A percentile compares a stretch with the other conserved stretches of the same genome.
Evolutionary conservation across 2,888 invertebrate species (phyloP).

Genomic region (Campopleginae sp.): DNA sequence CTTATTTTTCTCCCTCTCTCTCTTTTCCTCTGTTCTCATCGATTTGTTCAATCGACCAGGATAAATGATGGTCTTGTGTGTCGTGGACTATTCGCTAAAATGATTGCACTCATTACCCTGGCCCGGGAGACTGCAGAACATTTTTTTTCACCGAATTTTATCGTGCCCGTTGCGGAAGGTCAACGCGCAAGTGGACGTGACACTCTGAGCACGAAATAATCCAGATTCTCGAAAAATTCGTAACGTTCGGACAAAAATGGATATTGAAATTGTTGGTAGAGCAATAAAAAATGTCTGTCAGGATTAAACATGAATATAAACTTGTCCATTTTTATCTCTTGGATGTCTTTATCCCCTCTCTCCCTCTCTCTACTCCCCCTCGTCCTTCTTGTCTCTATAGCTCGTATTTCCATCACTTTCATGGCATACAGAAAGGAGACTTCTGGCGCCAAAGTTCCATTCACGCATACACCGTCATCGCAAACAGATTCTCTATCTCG

Average conservation of each 20-base stretch:
- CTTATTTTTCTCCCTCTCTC: conserved; percentile 42
- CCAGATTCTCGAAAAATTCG: background rate
- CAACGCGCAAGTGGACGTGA: background rate
- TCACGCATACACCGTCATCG: conserved; percentile 83
- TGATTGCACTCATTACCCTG: conserved; percentile 8
- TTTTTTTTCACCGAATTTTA: background rate
- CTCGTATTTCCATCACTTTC: conserved; percentile 49
- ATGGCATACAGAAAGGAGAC: conserved; percentile 55
- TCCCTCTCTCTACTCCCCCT: background rate
- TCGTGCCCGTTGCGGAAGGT: background rate
- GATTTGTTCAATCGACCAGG: conserved; percentile 64
- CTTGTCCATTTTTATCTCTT: conserved; percentile 3
- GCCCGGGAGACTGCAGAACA: background rate
- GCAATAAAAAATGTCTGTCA: background rate
- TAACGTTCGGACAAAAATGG: background rate
- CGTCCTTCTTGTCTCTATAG: background rate
- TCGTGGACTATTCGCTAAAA: conserved; percentile 11
- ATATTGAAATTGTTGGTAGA: background rate
- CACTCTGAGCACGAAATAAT: background rate
- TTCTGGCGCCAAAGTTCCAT: conserved; percentile 80
- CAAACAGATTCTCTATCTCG: conserved; percentile 81
- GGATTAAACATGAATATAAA: background rate
- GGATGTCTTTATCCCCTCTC: conserved; percentile 7
- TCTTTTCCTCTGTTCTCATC: conserved; percentile 39
- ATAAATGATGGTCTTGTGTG: conserved; percentile 44